These are phyloP conservation scores for Chaitophorus viminalis DNA, from an alignment of 2,888 invertebrate genomes.

Conservation along the genomic window DNA sequence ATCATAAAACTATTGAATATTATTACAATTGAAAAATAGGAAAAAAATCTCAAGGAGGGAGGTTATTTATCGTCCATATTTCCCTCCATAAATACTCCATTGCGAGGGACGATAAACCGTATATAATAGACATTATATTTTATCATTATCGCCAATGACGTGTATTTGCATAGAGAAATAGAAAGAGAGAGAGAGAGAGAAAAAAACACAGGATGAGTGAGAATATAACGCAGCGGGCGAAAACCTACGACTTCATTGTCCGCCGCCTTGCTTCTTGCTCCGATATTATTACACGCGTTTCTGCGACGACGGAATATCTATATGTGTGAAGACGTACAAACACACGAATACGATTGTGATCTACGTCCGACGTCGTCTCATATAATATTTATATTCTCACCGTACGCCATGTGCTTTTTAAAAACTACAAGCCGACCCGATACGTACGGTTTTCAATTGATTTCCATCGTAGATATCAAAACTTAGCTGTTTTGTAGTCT, in stretches of 20 bases:
- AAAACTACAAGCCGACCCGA: neutral
- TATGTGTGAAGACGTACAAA: neutral
- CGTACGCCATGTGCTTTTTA: neutral
- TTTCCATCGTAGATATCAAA: slow-evolving; percentile 10
- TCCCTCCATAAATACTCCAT: neutral
- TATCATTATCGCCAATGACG: neutral
- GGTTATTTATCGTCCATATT: no score
- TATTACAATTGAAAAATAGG: no score
- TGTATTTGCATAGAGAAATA: neutral
- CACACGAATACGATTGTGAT: slow-evolving; percentile 25
- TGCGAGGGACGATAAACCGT: neutral
- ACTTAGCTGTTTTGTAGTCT: neutral
- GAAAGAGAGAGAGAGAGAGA: neutral
- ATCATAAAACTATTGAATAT: no score
- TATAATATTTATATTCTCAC: slow-evolving; percentile 32
- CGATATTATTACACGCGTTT: slow-evolving; percentile 19
- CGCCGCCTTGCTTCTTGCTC: neutral
- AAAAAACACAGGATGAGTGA: no score
- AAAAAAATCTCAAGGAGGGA: no score
- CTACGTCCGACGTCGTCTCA: neutral
- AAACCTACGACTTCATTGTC: slow-evolving; percentile 41
- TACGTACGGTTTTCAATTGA: slow-evolving; percentile 36
- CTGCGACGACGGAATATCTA: slow-evolving; percentile 1
- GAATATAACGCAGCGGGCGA: neutral
- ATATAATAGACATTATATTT: no score